Evolutionary conservation across 1,140 invertebrate species (phyloP).

Genomic region (Aphelenchoides fujianensis): DNA sequence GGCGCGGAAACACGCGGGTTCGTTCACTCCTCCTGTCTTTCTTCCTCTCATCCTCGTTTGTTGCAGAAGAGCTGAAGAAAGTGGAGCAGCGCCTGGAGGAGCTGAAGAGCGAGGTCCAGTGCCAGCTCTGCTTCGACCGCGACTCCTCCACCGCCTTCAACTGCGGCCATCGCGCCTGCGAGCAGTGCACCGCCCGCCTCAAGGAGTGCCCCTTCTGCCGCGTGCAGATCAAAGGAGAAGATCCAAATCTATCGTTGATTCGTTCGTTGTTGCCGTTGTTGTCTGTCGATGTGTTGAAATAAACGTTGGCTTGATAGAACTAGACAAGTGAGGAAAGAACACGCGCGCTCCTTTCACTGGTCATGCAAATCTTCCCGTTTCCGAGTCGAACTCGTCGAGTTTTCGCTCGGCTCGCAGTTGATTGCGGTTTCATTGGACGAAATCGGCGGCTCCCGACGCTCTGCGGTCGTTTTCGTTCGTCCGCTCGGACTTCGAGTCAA

Average conservation of each 20-base stretch:
- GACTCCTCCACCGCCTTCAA: neutral
- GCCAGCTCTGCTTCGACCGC: neutral
- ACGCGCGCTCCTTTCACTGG: neutral
- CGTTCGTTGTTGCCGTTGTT: neutral
- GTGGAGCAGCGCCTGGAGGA: neutral
- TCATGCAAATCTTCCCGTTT: no score
- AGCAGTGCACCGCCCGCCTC: neutral
- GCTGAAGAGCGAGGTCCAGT: neutral
- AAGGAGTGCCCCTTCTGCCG: neutral
- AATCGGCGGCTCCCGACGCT: no score
- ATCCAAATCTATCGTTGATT: neutral
- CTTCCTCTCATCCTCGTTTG: no score
- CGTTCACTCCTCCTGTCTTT: no score
- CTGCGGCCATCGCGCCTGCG: neutral
- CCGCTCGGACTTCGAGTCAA: no score
- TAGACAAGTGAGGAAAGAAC: slow-evolving; percentile 5
- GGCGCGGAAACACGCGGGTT: neutral
- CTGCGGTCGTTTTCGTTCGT: no score
- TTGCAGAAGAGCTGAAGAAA: neutral
- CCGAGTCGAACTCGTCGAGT: neutral
- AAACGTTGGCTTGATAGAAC: neutral
- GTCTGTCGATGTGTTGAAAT: no score
- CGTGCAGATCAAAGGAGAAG: neutral
- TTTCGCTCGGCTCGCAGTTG: neutral
- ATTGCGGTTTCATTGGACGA: slow-evolving; percentile 1